Evolutionary conservation across 2,797 vertebrate species (phyloP), one percentile per base, ranked within the genome.

Genomic region (Microctenopoma steveboyesi): DNA sequence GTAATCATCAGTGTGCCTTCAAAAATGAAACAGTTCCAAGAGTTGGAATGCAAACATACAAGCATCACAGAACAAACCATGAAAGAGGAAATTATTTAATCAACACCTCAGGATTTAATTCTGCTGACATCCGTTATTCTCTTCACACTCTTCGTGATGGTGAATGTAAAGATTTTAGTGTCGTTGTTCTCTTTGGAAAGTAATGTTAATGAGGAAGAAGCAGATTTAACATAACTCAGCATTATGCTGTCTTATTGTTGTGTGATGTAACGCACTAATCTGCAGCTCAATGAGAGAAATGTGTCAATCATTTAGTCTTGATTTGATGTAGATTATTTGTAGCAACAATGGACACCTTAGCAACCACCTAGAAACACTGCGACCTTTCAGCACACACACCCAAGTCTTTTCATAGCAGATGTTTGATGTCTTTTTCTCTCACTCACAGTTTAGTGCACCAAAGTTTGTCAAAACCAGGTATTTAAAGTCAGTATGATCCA

Each of bases 1-100:
- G 72, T 77, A 85, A 85, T 83, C 61, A 79, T 76, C 55, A 30
- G 40, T 54, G 66, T 3, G 37, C 14, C 49, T 67, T 62, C 14
- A 64, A 55, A 68, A 72, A 60, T 47, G 3, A 57, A 66, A 48
- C 46, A 15, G 13, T 27, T 42, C 10, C 18, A 10, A 51, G 53
- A 45, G 48, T 51, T 57, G 48, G 15, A 64, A 66, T 56, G 42
- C 60, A 74, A 64, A 79, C 74, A 60, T 30, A 27, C 43, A 62
- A 72, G 64, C 43, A 59, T 33, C 5, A 48, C 35, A 28, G 37
- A 39, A 52, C 18, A 49, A 40, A 9, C 58, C 18, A 25, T n/a
- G 43, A 52, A 28, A 33, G 30, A 33, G 46, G 16, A 25, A 12
- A 56, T 10, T 16, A 43, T 39, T 72, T 61, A 61, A 72, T 77